These are phyloP conservation scores for Limulus polyphemus DNA, from an alignment of 2,888 invertebrate species.

Conservation along the genomic window DNA sequence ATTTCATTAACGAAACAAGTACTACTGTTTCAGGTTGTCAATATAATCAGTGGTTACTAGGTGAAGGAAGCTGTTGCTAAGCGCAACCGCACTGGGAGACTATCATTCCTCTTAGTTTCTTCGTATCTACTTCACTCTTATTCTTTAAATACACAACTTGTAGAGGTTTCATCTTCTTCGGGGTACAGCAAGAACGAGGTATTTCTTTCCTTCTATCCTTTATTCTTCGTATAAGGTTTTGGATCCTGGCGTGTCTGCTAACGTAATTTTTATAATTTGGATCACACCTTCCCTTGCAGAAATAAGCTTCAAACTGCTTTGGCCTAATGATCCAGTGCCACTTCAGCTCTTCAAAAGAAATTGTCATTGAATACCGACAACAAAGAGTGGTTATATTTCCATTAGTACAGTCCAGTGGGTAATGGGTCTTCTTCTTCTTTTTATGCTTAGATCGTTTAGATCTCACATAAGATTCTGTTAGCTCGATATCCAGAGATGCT, in stretches of 20 bases:
- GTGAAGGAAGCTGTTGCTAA: slow-evolving; percentile 32
- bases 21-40: too few relatives aligned
- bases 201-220: slow-evolving; percentile 40
- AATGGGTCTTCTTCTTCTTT: neutral
- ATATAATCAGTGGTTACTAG: too few relatives aligned
- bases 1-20: too few relatives aligned
- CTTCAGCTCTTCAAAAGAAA: slow-evolving; percentile 51
- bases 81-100: slow-evolving; percentile 60
- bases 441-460: neutral
- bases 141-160: slow-evolving; percentile 39
- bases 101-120: slow-evolving; percentile 53
- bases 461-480: neutral
- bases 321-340: slow-evolving; percentile 55
- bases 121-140: slow-evolving; percentile 45
- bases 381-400: slow-evolving; percentile 37
- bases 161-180: slow-evolving; percentile 50
- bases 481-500: neutral
- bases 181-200: slow-evolving; percentile 55
- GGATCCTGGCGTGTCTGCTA: slow-evolving; percentile 55
- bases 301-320: slow-evolving; percentile 56
- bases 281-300: slow-evolving; percentile 55
- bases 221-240: slow-evolving; percentile 53
- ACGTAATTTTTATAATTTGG: slow-evolving; percentile 48
- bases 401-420: slow-evolving; percentile 2
- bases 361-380: slow-evolving; percentile 52